Percentiles rank a stretch among this genome's conserved stretches.
Evolutionary conservation across 2,888 invertebrate genomes (phyloP).

Genomic region (Arge pagana): DNA sequence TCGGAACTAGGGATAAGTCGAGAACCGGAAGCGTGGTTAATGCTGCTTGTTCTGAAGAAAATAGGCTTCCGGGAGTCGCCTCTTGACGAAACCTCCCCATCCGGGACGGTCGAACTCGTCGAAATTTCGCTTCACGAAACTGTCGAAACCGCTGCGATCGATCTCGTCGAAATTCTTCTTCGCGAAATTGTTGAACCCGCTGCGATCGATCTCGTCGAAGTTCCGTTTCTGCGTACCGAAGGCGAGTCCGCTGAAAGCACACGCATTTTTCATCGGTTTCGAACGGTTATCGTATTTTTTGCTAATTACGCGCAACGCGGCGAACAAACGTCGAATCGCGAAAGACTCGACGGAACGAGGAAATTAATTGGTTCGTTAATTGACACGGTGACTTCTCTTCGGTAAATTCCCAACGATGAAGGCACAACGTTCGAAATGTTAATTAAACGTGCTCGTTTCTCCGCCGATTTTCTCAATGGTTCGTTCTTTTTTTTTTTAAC

Average conservation of each 20-base stretch:
- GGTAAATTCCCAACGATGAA: too few species aligned
- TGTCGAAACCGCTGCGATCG: constrained; percentile 66
- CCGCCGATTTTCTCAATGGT: too few species aligned
- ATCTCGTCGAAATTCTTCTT: constrained; percentile 70
- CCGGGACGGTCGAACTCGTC: constrained; percentile 59
- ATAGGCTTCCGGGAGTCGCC: constrained; percentile 28
- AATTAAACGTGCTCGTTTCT: too few species aligned
- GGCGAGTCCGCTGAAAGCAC: constrained; percentile 46
- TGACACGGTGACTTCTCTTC: too few species aligned
- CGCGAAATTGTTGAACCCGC: constrained; percentile 61
- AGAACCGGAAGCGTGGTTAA: constrained; percentile 14
- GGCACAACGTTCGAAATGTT: too few species aligned
- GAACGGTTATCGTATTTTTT: too few species aligned
- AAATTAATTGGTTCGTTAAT: too few species aligned
- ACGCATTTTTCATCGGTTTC: too few species aligned
- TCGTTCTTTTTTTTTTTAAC: too few species aligned
- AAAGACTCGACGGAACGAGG: too few species aligned
- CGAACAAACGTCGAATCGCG: too few species aligned
- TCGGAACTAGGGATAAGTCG: constrained; percentile 27
- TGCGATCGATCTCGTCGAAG: constrained; percentile 67
- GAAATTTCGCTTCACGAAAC: constrained; percentile 62
- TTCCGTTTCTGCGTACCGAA: constrained; percentile 61
- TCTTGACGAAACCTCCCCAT: constrained; percentile 58
- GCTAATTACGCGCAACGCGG: too few species aligned
- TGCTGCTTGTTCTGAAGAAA: constrained; percentile 7